Conservation (phyloP, 1,140 invertebrate species). For the Ips typographus region DNA sequence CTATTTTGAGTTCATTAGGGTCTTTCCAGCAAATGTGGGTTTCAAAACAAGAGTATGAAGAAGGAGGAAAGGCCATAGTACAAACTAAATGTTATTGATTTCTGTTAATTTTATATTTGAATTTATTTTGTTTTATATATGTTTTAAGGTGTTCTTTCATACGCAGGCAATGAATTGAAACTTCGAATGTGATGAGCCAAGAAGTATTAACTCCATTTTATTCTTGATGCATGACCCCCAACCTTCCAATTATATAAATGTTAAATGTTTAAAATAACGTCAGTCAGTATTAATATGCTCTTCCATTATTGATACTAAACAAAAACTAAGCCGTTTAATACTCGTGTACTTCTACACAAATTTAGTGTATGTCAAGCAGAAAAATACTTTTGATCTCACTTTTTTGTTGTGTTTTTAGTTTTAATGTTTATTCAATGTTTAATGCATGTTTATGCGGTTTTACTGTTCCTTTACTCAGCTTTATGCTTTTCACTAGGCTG, state of each 20-base stretch:
- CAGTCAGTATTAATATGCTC: neutral
- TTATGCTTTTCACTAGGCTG: neutral
- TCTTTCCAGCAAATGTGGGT: slow-evolving; percentile 95
- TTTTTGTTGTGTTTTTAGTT: slow-evolving; percentile 20
- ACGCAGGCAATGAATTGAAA: no score
- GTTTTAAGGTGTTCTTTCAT: no score
- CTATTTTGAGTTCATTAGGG: slow-evolving; percentile 84
- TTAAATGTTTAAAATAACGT: neutral
- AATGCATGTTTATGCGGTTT: no score
- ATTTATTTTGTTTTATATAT: neutral
- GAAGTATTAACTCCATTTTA: no score
- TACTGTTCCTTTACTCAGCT: no score
- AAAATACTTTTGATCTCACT: slow-evolving; percentile 23
- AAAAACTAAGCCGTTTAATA: slow-evolving; percentile 1
- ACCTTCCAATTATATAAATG: no score
- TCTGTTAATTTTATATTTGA: neutral
- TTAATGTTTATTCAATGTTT: no score
- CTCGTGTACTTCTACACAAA: neutral
- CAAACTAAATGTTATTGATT: slow-evolving; percentile 44
- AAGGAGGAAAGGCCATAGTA: slow-evolving; percentile 67
- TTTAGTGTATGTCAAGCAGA: neutral
- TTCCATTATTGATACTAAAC: neutral
- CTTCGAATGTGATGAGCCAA: no score
- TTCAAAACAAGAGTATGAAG: slow-evolving; percentile 88
- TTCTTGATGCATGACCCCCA: no score